phyloP scores from a whole-genome alignment of 2,888 invertebrate species.

The Morpho helenor region DNA sequence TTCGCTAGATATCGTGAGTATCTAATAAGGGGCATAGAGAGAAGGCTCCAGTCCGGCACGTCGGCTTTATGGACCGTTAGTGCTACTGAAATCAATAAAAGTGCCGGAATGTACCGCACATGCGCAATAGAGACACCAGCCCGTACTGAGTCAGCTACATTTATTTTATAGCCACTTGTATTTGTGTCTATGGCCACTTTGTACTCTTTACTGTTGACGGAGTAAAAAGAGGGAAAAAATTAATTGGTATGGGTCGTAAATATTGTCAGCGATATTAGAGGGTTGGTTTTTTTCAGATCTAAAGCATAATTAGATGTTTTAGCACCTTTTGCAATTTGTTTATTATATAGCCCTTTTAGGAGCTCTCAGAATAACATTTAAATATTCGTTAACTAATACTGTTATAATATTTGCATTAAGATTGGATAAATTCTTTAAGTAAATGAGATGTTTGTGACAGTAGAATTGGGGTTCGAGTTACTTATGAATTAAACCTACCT shows the following conservation, averaged over 20 bases:
- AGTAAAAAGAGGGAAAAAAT: slow-evolving; percentile 60
- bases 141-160: slow-evolving; percentile 75
- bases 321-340: neutral
- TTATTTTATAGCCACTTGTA: slow-evolving; percentile 78
- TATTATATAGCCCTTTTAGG: neutral
- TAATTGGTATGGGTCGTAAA: slow-evolving; percentile 55
- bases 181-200: slow-evolving; percentile 75
- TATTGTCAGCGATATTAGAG: slow-evolving; percentile 39
- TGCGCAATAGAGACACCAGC: slow-evolving; percentile 62
- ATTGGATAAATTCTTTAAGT: too few species aligned
- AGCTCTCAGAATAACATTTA: too few species aligned
- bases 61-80: slow-evolving; percentile 80
- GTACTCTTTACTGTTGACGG: slow-evolving; percentile 69
- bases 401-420: too few species aligned
- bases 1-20: slow-evolving; percentile 67
- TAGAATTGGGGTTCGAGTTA: too few species aligned
- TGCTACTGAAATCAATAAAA: slow-evolving; percentile 86
- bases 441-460: too few species aligned
- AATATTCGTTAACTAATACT: too few species aligned
- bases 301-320: slow-evolving; percentile 31
- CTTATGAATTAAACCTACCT: too few species aligned
- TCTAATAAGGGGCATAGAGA: slow-evolving; percentile 72
- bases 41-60: slow-evolving; percentile 70
- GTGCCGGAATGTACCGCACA: slow-evolving; percentile 79
- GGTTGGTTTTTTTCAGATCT: slow-evolving; percentile 39